Conservation (phyloP, 1,140 invertebrate genomes). For the Drosophila saltans region DNA sequence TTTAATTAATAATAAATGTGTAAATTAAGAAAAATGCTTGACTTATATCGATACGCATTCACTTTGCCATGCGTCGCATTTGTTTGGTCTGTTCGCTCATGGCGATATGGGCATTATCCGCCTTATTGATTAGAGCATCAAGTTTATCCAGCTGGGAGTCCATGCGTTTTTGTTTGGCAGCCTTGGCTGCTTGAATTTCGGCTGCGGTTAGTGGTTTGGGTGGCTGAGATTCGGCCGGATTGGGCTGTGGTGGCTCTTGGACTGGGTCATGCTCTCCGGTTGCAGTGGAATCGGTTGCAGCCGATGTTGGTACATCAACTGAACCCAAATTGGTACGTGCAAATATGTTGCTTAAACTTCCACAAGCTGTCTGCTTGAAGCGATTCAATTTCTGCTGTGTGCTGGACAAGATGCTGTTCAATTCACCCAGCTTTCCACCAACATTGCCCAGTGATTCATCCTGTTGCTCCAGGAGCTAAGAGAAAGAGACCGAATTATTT, state of each 20-base stretch:
- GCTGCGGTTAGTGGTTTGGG: constrained; percentile 61
- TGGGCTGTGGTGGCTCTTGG: constrained; percentile 81
- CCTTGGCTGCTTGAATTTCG: constrained; percentile 67
- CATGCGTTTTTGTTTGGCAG: constrained; percentile 85
- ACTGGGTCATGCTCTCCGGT: constrained; percentile 78
- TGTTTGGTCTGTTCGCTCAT: constrained; percentile 89
- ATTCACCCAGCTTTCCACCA: constrained; percentile 90
- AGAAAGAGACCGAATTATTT: neutral
- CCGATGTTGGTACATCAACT: constrained; percentile 31
- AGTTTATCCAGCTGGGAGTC: constrained; percentile 87
- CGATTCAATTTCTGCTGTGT: constrained; percentile 95
- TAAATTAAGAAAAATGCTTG: constrained; percentile 14
- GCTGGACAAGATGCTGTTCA: constrained; percentile 90
- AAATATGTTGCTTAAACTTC: constrained; percentile 75
- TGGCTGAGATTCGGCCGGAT: constrained; percentile 51
- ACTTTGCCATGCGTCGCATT: constrained; percentile 88
- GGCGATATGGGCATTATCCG: constrained; percentile 87
- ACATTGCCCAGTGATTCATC: constrained; percentile 89
- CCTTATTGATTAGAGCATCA: constrained; percentile 86
- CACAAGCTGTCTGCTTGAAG: constrained; percentile 87
- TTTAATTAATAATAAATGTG: constrained; percentile 6
- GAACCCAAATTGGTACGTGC: constrained; percentile 78
- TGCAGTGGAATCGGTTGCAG: constrained; percentile 8
- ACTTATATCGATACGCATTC: constrained; percentile 50
- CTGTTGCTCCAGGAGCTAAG: constrained; percentile 87